Conservation (phyloP, 2,888 invertebrate genomes). For the Silvanus unidentatus region DNA sequence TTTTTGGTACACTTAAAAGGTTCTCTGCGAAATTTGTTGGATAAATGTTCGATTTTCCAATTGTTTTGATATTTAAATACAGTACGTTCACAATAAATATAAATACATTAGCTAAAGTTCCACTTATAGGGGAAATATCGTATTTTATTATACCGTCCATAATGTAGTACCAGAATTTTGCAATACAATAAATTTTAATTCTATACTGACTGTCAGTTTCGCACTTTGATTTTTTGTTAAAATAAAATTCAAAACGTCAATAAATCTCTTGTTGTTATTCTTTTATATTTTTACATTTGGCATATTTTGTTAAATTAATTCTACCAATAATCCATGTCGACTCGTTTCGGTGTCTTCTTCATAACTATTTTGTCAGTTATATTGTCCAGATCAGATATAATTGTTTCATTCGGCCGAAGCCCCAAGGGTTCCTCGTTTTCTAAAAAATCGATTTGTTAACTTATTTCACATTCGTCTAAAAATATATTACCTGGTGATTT, state of each 20-base stretch:
- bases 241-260: too few relatives aligned
- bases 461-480: constrained; percentile 6
- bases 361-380: constrained; percentile 1
- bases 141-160: too few relatives aligned
- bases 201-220: too few relatives aligned
- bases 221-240: too few relatives aligned
- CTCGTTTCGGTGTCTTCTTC: constrained; percentile 9
- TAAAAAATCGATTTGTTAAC: neutral
- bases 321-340: constrained; percentile 1
- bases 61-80: constrained; percentile 27
- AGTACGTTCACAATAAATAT: constrained; percentile 29
- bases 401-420: neutral
- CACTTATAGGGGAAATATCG: constrained; percentile 19
- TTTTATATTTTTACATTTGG: too few relatives aligned
- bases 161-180: too few relatives aligned
- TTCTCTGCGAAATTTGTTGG: constrained; percentile 26
- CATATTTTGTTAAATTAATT: neutral
- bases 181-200: too few relatives aligned
- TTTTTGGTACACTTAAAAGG: constrained; percentile 22
- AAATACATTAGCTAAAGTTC: constrained; percentile 30
- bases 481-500: too few relatives aligned
- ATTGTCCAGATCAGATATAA: neutral
- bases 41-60: constrained; percentile 25
- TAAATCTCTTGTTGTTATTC: too few relatives aligned
- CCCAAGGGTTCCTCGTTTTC: neutral